phyloP scores from a whole-genome alignment of 2,888 invertebrate species.

The Callimorpha dominula region DNA sequence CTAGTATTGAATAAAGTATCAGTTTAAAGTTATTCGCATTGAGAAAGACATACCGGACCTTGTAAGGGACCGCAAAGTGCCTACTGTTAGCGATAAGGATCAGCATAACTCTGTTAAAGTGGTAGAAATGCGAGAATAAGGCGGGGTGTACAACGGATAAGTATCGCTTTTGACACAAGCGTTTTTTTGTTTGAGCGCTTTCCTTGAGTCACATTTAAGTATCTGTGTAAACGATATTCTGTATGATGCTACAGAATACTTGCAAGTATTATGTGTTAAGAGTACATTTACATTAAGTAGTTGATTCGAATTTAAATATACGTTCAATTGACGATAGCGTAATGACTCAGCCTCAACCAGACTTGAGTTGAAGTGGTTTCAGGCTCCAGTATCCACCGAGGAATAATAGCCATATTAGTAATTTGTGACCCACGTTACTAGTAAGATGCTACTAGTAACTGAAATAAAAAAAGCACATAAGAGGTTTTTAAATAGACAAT shows the following conservation, averaged over 20 bases:
- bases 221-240: neutral
- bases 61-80: constrained; percentile 72
- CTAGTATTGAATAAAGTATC: constrained; percentile 51
- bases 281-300: neutral
- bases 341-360: no score
- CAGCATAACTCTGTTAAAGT: constrained; percentile 63
- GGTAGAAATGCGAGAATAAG: constrained; percentile 50
- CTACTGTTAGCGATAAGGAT: constrained; percentile 65
- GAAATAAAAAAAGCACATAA: no score
- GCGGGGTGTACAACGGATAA: constrained; percentile 35
- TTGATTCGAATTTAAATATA: neutral
- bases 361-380: no score
- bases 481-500: no score
- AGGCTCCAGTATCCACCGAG: no score
- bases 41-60: constrained; percentile 69
- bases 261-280: neutral
- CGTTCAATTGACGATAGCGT: neutral
- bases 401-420: no score
- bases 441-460: no score
- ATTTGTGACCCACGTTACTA: no score
- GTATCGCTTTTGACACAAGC: constrained; percentile 28
- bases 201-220: constrained; percentile 1
- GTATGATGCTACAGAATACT: neutral
- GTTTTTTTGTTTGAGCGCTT: constrained; percentile 25
- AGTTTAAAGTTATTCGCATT: constrained; percentile 60